phyloP scores from a whole-genome alignment of 2,113 vertebrate species.

The Ophiodon elongatus region DNA sequence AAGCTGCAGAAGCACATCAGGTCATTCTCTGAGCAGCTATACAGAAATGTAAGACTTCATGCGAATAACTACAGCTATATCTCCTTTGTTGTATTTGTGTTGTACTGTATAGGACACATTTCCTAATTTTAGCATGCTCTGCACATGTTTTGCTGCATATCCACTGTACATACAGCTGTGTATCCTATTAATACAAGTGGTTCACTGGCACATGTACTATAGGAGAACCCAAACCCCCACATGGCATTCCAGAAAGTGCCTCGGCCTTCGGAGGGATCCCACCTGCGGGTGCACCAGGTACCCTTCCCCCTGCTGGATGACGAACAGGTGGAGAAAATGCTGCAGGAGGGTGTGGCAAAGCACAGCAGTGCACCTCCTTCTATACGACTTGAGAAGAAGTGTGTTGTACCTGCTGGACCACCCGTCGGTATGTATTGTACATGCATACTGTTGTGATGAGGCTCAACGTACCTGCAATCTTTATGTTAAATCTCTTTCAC shows the following conservation, averaged over 20 bases:
- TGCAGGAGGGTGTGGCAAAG: slow-evolving; percentile 89
- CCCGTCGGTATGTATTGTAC: slow-evolving; percentile 90
- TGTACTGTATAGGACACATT: neutral
- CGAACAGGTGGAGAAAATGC: slow-evolving; percentile 88
- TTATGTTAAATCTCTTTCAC: neutral
- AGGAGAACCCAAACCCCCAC: slow-evolving; percentile 99
- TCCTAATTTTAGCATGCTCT: neutral
- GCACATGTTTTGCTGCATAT: neutral
- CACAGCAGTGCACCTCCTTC: slow-evolving; percentile 80
- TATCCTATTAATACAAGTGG: slow-evolving; percentile 1
- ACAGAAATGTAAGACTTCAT: slow-evolving; percentile 91
- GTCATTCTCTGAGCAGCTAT: slow-evolving; percentile 95
- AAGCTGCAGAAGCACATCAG: slow-evolving; percentile 92
- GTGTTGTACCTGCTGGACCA: slow-evolving; percentile 95
- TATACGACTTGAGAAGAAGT: slow-evolving; percentile 90
- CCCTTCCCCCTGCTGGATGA: slow-evolving; percentile 93
- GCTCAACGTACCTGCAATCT: neutral
- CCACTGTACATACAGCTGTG: neutral
- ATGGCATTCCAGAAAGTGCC: slow-evolving; percentile 99
- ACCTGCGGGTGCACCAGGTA: slow-evolving; percentile 94
- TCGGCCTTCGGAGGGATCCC: slow-evolving; percentile 96
- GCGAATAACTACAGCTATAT: neutral
- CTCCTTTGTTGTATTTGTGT: neutral
- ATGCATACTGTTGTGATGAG: neutral
- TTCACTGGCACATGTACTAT: slow-evolving; percentile 7